Evolutionary conservation across 2,113 vertebrate species (phyloP), one percentile per base, ranked within the genome.

Genomic region (Lamprotornis superbus): DNA sequence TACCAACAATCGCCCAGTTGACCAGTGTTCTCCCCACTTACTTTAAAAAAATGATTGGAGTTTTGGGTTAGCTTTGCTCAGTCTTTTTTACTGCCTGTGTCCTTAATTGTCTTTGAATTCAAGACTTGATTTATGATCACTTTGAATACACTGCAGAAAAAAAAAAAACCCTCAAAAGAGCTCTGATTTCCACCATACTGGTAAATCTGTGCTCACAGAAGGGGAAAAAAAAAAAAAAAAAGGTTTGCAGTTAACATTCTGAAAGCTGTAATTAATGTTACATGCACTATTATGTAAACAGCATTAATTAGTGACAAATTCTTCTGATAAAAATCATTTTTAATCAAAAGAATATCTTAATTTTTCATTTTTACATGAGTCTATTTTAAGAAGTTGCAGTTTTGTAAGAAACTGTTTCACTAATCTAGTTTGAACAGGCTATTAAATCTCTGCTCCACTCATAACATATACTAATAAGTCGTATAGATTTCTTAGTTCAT

Each of bases 1-100:
- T 98, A 98, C 98, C 98, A 98, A 98, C 98, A 98, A 98, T 97
- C 96, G 98, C 98, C 98, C 98, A 98, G 98, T 98, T 99, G 98
- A 99, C 99, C 99, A 98, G 97, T 98, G 98, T 97, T 98, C 98
- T 98, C 96, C 95, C 93, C 94, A 82, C 96, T 95, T 97, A 97
- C 92, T 97, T 96, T 96, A 42, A 39, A 97, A 96, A 98, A 97
- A 98, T 98, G 97, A 98, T 98, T 98, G 89, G 97, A 98, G 98
- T 98, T 98, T 89, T 92, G 93, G 69, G 93, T 97, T 96, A 96
- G 80, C 83, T 92, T 94, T 97, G 97, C 95, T 97, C 92, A 92
- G 59, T 97, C 95, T 97, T 98, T 98, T 96, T 98, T 94, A 84
- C 95, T 97, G 95, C 78, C 90, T 96, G 57, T 97, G 94, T 96